A percentile compares a stretch with the other conserved stretches of the same genome.
These are phyloP conservation scores for Drosophila tsacasi DNA, from an alignment of 1,140 invertebrate genomes.

Conservation along the genomic window DNA sequence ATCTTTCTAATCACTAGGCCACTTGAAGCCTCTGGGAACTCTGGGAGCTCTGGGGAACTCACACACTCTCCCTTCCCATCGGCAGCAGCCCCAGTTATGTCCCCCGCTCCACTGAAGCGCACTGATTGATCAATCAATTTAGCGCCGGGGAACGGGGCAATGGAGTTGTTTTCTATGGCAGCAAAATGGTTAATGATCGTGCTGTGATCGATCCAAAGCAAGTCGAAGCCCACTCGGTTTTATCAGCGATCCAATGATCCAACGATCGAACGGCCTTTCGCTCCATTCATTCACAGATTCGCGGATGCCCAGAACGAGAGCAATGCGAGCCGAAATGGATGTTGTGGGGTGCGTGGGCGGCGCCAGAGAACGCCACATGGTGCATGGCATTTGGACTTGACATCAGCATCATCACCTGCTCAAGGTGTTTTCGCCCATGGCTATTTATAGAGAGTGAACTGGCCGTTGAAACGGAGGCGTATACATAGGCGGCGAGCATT, in stretches of 20 bases:
- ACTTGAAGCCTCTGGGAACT: background rate
- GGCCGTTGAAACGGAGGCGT: background rate
- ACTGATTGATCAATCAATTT: constrained; percentile 45
- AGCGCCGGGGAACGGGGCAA: background rate
- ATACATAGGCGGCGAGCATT: background rate
- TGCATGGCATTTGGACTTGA: constrained; percentile 47
- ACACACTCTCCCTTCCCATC: no score
- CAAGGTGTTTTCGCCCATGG: constrained; percentile 38
- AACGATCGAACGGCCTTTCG: constrained; percentile 2
- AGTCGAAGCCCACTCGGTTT: constrained; percentile 15
- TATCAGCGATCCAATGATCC: constrained; percentile 4
- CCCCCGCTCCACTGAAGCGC: constrained; percentile 17
- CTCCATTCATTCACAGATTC: constrained; percentile 33
- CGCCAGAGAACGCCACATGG: constrained; percentile 43
- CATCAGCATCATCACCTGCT: constrained; percentile 45
- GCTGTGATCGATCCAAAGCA: constrained; percentile 17
- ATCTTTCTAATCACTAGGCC: background rate
- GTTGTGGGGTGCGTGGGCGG: constrained; percentile 45
- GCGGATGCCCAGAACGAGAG: background rate
- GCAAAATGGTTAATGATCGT: constrained; percentile 32
- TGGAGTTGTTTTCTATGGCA: constrained; percentile 25
- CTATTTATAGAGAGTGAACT: constrained; percentile 43
- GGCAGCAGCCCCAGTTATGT: background rate
- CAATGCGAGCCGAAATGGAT: constrained; percentile 4
- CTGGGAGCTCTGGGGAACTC: background rate